Evolutionary conservation across 2,113 vertebrate genomes (phyloP).

Genomic region (Cyanoderma ruficeps): DNA sequence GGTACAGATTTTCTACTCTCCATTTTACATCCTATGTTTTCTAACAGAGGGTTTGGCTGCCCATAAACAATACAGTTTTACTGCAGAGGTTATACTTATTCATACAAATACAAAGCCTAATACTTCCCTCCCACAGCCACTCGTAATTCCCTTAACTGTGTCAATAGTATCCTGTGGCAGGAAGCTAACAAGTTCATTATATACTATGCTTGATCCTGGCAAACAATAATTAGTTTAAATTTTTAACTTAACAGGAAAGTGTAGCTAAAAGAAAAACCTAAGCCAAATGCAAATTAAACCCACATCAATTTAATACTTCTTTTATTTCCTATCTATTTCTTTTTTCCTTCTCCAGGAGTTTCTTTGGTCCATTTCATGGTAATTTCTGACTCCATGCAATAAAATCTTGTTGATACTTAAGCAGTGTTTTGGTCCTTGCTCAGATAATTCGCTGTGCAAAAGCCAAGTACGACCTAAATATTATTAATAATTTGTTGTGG

Average conservation of each 20-base stretch:
- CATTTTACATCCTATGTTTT: neutral
- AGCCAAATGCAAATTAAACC: neutral
- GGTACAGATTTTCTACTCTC: neutral
- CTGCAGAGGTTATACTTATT: neutral
- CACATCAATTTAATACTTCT: neutral
- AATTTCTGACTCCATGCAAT: neutral
- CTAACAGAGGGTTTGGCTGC: neutral
- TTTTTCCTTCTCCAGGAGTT: neutral
- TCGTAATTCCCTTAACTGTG: neutral
- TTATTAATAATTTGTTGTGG: constrained; percentile 68
- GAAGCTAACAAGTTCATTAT: neutral
- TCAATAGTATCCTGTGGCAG: neutral
- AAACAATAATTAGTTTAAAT: neutral
- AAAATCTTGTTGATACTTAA: neutral
- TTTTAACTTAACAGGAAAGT: neutral
- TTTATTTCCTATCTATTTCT: neutral
- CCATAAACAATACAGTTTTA: neutral
- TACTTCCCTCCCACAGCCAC: neutral
- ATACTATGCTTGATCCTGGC: neutral
- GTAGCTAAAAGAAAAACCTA: neutral
- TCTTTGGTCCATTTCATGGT: neutral
- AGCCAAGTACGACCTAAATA: constrained; percentile 46
- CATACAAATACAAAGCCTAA: neutral
- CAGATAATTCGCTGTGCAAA: constrained; percentile 6
- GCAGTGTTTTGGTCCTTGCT: neutral